A percentile compares a stretch with the other conserved stretches of the same genome.
Conservation (phyloP, 2,797 vertebrate species). For the Salmo trutta region DNA sequence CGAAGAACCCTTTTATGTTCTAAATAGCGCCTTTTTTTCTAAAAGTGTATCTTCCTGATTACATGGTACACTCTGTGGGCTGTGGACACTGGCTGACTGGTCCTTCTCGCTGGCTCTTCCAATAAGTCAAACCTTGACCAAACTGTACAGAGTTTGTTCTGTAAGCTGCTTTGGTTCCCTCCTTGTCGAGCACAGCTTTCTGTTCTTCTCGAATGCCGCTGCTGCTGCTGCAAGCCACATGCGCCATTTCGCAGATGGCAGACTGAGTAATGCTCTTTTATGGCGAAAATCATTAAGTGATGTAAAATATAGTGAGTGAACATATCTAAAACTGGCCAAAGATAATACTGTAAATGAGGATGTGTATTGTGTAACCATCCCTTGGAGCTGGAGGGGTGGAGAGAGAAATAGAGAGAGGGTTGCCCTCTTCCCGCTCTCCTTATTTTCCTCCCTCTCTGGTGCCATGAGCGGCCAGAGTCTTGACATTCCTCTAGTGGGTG, state of each 20-base stretch:
- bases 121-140: conserved; percentile 45
- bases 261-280: conserved; percentile 49
- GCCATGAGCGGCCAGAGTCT: conserved; percentile 71
- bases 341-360: not conserved
- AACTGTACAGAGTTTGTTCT: conserved; percentile 62
- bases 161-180: conserved; percentile 48
- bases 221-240: conserved; percentile 61
- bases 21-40: too few relatives aligned
- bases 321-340: not conserved
- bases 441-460: conserved; percentile 19
- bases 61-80: conserved; percentile 44
- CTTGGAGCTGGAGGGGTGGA: not conserved
- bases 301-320: too few relatives aligned
- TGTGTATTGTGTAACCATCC: too few relatives aligned
- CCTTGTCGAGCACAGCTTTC: conserved; percentile 49
- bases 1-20: too few relatives aligned
- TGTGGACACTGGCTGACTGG: conserved; percentile 32
- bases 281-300: not conserved
- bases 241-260: conserved; percentile 49
- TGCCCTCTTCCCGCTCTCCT: conserved; percentile 1
- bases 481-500: conserved; percentile 77
- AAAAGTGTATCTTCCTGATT: conserved; percentile 62
- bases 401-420: conserved; percentile 1
- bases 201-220: conserved; percentile 59
- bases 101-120: conserved; percentile 40